Base-by-base conservation (phyloP, 1,140 invertebrate species). In the Eurosta solidaginis region DNA sequence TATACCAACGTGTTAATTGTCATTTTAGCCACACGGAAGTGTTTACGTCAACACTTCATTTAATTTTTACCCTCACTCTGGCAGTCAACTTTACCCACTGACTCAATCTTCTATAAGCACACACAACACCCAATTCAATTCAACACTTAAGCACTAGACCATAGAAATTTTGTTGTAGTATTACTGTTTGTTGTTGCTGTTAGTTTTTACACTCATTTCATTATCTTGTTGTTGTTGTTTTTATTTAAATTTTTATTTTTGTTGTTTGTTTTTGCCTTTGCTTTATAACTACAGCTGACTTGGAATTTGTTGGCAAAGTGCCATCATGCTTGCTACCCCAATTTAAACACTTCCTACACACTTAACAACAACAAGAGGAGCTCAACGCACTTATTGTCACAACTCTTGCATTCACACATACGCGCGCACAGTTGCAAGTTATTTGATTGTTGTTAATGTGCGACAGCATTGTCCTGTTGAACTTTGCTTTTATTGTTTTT, bases 41-140 rank as follows among this genome's bases (percentile, higher is more conserved):
- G 59, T 68, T 68, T 68, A 68, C 33, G 59, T 68, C 59, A 29
- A 68, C 59, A 68, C 59, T 68, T 68, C 33, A 36, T 33, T 68
- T 68, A 68, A 68, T 68, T 68, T 42, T 36, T n/a, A 12, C 14
- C 29, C 27, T 20, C 59, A 68, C 59, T 14, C 59, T 36, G 27
- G 33, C 10, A 29, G 20, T 10, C 29, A 17, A 2, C 27, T 29
- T 17, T 17, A 33, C 54, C 22, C n/a, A 22, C 22, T 22, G 25
- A 25, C 49, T 5, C n/a, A 22, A 3, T 22, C 20, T 14, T 6
- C 7, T 22, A 17, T 5, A 22, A n/a, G 33, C 20, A 33, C 59
- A 42, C 33, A 20, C 36, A 68, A 12, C 3, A 27, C 14, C 33
- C n/a, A 68, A 22, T 14, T 68, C 14, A 42, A 10, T 40, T 68